These are phyloP conservation scores for Tachysurus fulvidraco DNA, from an alignment of 2,113 vertebrate genomes.

Conservation along the genomic window DNA sequence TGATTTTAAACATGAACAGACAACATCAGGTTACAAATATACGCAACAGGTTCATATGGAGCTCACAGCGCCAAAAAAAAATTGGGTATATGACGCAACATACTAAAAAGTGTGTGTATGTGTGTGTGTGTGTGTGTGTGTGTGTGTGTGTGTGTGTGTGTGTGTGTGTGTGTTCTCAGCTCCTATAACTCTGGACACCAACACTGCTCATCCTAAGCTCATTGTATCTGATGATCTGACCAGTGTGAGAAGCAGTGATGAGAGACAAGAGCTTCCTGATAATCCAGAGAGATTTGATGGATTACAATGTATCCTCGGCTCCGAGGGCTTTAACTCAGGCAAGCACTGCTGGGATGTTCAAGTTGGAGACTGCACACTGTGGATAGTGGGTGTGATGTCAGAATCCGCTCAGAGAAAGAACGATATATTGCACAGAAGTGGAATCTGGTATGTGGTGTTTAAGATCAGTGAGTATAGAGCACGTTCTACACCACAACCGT, in stretches of 20 bases:
- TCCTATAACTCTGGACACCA: constrained; percentile 12
- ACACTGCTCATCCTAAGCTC: constrained; percentile 36
- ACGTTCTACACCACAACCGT: constrained; percentile 8
- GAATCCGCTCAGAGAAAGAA: constrained; percentile 2
- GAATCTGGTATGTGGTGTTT: constrained; percentile 29
- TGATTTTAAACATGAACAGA: neutral
- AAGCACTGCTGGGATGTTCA: neutral
- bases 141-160: no score
- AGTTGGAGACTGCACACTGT: constrained; percentile 20
- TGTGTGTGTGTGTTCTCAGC: neutral
- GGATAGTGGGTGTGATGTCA: constrained; percentile 40
- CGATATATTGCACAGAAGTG: neutral
- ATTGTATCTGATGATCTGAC: constrained; percentile 44
- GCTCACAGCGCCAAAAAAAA: no score
- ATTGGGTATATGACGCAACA: no score
- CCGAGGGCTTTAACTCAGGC: neutral
- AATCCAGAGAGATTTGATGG: neutral
- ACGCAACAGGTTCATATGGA: no score
- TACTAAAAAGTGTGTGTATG: no score
- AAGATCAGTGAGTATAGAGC: neutral
- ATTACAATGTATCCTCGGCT: neutral
- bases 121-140: no score
- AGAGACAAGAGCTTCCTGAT: constrained; percentile 21
- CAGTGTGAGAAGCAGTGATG: constrained; percentile 6
- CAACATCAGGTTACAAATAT: no score